Evolutionary conservation across 2,888 invertebrate species (phyloP).

Genomic region (Augiades crinisus): DNA sequence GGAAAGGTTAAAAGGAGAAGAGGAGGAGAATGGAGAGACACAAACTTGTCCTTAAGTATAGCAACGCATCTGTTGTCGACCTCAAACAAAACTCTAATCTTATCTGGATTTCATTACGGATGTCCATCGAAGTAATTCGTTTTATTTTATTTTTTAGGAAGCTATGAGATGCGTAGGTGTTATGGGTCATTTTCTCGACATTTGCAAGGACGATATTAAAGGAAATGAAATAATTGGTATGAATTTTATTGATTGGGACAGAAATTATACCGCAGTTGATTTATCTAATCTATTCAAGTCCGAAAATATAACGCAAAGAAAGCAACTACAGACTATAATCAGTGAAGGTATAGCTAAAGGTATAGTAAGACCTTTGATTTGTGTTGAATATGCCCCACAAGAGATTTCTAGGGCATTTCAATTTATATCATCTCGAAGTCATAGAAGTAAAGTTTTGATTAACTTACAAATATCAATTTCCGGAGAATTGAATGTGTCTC

Average conservation of each 20-base stretch:
- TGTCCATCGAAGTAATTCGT: no score
- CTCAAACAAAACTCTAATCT: no score
- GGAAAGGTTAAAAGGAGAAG: no score
- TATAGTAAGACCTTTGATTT: conserved; percentile 2
- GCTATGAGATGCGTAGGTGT: not conserved
- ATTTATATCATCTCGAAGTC: not conserved
- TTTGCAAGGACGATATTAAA: not conserved
- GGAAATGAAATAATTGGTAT: conserved; percentile 15
- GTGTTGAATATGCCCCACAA: not conserved
- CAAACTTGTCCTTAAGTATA: no score
- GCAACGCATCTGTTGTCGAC: no score
- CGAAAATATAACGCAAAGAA: conserved; percentile 36
- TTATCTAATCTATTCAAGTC: conserved; percentile 41
- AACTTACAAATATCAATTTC: not conserved
- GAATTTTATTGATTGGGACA: conserved; percentile 4
- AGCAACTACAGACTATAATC: conserved; percentile 34
- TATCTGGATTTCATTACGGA: no score
- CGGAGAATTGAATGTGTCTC: not conserved
- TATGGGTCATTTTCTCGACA: not conserved
- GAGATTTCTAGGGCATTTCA: not conserved
- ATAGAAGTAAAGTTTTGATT: not conserved
- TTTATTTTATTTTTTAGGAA: no score
- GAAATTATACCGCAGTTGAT: conserved; percentile 16
- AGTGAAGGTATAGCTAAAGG: conserved; percentile 2
- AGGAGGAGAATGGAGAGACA: no score